phyloP scores from a whole-genome alignment of 2,113 vertebrate genomes.

The Fulica atra region DNA sequence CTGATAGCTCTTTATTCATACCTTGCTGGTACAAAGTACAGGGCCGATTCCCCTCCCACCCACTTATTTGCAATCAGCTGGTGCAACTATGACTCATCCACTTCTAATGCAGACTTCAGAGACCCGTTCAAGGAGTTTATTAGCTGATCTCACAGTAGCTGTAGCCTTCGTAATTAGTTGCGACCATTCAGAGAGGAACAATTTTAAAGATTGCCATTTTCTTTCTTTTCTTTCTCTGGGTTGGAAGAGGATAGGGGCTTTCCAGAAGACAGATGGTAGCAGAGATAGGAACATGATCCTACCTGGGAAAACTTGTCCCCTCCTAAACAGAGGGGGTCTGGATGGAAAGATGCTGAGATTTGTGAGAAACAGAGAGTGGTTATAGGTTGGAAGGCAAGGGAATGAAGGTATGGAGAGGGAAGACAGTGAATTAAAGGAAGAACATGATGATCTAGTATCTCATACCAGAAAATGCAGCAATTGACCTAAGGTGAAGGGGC shows the following conservation, averaged over 20 bases:
- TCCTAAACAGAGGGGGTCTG: background rate
- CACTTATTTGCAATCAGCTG: conserved; percentile 38
- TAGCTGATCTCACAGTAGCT: background rate
- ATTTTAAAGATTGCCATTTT: background rate
- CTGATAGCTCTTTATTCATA: background rate
- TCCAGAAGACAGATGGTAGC: background rate
- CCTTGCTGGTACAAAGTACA: background rate
- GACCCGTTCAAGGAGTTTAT: conserved; percentile 11
- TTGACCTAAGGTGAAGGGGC: background rate
- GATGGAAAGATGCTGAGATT: background rate
- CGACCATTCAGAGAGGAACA: background rate
- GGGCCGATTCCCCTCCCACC: conserved; percentile 17
- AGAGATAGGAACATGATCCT: background rate
- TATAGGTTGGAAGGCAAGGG: background rate
- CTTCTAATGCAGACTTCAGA: conserved; percentile 28
- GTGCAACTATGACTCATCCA: conserved; percentile 39
- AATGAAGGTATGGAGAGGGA: background rate
- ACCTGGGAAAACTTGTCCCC: background rate
- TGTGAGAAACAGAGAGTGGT: background rate
- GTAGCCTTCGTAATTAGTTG: background rate
- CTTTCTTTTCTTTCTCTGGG: background rate
- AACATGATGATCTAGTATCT: background rate
- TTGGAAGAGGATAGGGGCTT: background rate
- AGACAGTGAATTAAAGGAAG: background rate
- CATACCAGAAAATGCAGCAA: background rate